Conservation (phyloP, 2,888 invertebrate species). For the Pyrrhosoma nymphula region DNA sequence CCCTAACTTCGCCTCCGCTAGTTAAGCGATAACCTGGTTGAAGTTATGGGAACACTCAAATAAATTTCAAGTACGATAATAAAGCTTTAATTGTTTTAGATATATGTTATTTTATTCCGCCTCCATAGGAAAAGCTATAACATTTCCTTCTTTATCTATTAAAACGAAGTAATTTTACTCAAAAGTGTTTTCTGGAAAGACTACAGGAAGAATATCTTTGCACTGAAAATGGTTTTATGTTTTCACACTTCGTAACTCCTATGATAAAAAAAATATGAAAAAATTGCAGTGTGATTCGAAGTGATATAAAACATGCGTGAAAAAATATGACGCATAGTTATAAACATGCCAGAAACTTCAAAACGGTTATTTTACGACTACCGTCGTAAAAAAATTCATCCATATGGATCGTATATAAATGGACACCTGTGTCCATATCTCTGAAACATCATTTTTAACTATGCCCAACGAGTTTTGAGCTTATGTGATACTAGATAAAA, state of each 20-base stretch:
- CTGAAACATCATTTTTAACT: background rate
- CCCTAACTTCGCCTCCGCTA: no score
- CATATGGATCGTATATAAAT: background rate
- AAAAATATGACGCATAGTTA: conserved; percentile 8
- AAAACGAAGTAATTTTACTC: background rate
- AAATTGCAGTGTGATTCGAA: background rate
- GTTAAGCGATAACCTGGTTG: no score
- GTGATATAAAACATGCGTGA: background rate
- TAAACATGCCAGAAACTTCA: conserved; percentile 22
- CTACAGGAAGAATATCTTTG: background rate
- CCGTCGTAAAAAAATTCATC: background rate
- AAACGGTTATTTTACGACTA: background rate
- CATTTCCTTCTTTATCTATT: no score
- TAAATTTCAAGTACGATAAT: no score
- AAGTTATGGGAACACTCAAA: no score
- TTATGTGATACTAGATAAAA: background rate
- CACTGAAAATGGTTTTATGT: background rate
- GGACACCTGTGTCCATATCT: background rate
- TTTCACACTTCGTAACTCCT: background rate
- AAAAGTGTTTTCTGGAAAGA: background rate
- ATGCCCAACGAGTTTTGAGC: background rate
- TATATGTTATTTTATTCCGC: no score
- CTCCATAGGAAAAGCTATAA: no score
- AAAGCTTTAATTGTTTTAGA: no score
- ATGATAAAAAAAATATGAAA: background rate